Conservation (phyloP, 2,113 vertebrate genomes). For the Gorsachius goisagi region DNA sequence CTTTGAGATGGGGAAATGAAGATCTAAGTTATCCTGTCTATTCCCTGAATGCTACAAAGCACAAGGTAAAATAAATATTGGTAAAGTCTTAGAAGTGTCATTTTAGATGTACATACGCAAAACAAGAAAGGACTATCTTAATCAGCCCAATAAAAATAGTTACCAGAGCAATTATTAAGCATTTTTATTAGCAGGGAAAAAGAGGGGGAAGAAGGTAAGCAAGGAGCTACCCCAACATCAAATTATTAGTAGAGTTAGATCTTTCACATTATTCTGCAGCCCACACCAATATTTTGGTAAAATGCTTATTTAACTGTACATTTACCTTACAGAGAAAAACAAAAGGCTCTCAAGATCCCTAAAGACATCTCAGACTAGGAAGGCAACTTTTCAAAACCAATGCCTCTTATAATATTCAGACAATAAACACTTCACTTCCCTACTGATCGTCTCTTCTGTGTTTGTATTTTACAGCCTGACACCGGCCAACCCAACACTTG, state of each 20-base stretch:
- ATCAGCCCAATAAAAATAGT: not conserved
- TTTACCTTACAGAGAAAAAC: not conserved
- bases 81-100: not conserved
- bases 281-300: not conserved
- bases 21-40: not conserved
- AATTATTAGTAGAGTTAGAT: not conserved
- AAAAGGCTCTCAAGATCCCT: not conserved
- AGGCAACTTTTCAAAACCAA: not conserved
- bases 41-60: not conserved
- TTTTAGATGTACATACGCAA: not conserved
- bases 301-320: not conserved
- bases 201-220: not conserved
- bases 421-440: conserved; percentile 64
- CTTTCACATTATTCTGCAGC: not conserved
- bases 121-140: not conserved
- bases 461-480: conserved; percentile 65
- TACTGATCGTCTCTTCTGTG: conserved; percentile 2
- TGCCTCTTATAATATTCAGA: conserved; percentile 14
- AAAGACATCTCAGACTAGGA: not conserved
- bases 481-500: conserved; percentile 62
- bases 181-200: not conserved
- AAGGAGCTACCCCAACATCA: not conserved
- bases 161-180: not conserved
- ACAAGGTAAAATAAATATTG: not conserved
- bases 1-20: conserved; percentile 18